Evolutionary conservation across 2,888 invertebrate species (phyloP).

Genomic region (Electrophaes corylata): DNA sequence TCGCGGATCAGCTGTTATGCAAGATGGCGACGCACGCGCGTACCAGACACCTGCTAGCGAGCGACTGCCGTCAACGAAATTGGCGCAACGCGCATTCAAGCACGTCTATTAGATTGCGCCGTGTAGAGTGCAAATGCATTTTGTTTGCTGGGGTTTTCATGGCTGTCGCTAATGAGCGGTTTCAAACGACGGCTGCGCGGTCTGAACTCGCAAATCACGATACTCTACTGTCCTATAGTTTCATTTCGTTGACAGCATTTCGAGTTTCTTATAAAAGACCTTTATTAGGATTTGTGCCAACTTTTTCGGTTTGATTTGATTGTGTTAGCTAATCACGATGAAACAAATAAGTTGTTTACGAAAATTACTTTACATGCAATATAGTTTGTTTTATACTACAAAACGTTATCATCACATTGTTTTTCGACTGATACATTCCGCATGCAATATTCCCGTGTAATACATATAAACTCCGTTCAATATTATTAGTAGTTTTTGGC

Average conservation of each 20-base stretch:
- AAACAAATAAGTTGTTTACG: too few species aligned
- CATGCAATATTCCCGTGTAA: too few species aligned
- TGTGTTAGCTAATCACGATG: too few species aligned
- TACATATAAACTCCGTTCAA: too few species aligned
- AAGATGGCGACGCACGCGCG: conserved; percentile 75
- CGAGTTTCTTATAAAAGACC: too few species aligned
- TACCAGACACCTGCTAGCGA: conserved; percentile 78
- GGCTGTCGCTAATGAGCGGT: conserved; percentile 35
- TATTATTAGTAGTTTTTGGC: too few species aligned
- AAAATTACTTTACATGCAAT: too few species aligned
- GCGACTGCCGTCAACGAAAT: conserved; percentile 77
- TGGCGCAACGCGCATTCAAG: conserved; percentile 72
- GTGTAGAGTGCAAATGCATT: conserved; percentile 53
- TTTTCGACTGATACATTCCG: too few species aligned
- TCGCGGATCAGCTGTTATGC: conserved; percentile 68
- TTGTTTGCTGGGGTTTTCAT: conserved; percentile 42
- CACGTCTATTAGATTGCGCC: conserved; percentile 63
- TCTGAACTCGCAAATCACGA: not conserved
- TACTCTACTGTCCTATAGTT: not conserved
- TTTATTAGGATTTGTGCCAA: too few species aligned
- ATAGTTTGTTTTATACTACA: too few species aligned
- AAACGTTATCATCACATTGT: too few species aligned
- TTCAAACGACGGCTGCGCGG: conserved; percentile 9
- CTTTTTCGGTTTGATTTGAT: too few species aligned
- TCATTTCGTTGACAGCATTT: not conserved